A percentile compares a stretch with the other conserved stretches of the same genome.
Evolutionary conservation across 2,113 vertebrate genomes (phyloP).

Genomic region (Rattus norvegicus): DNA sequence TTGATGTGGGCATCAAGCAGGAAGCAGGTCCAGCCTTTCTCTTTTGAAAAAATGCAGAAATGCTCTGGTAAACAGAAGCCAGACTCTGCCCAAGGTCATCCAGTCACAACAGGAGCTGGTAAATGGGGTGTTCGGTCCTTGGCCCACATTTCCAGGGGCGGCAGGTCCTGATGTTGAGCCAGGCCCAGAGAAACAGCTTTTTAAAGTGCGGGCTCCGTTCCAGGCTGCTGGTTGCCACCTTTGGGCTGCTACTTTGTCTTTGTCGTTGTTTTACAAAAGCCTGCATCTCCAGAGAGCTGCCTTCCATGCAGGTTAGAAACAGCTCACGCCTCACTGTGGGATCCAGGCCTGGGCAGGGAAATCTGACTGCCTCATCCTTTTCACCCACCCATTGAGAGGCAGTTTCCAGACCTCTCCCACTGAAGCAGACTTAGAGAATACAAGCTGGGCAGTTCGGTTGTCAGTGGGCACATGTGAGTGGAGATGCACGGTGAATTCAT

Average conservation of each 20-base stretch:
- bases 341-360: neutral
- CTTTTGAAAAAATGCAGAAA: slow-evolving; percentile 28
- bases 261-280: slow-evolving; percentile 1
- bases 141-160: neutral
- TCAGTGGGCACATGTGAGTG: neutral
- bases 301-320: neutral
- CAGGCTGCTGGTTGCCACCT: neutral
- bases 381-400: neutral
- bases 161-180: neutral
- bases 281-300: neutral
- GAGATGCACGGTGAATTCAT: neutral
- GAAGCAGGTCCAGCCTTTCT: neutral
- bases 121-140: neutral
- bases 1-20: slow-evolving; percentile 3
- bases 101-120: neutral
- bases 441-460: neutral
- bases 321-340: neutral
- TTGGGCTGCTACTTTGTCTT: neutral
- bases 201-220: slow-evolving; percentile 6
- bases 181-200: slow-evolving; percentile 15
- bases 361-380: neutral
- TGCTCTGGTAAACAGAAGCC: neutral
- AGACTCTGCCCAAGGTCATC: slow-evolving; percentile 7
- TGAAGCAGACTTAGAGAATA: neutral
- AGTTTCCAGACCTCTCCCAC: neutral